Conservation (phyloP, 2,888 invertebrate genomes). For the Macrophya annulata region DNA sequence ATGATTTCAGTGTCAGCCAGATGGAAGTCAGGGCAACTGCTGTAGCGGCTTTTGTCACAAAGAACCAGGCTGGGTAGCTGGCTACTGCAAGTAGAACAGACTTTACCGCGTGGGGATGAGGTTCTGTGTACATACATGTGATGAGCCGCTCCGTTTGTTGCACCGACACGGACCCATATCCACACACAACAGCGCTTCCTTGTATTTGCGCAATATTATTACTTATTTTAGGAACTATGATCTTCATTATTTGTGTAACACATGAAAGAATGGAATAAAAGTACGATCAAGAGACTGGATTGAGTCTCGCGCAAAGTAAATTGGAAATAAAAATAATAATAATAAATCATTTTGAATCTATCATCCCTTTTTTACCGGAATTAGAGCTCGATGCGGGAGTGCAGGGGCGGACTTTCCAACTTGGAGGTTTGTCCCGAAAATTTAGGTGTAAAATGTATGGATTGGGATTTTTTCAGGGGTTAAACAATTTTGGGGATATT, state of each 20-base stretch:
- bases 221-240: too few species aligned
- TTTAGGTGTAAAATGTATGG: too few species aligned
- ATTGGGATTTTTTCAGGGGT: too few species aligned
- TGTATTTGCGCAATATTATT: not conserved
- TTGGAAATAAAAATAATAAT: too few species aligned
- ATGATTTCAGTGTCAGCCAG: conserved; percentile 54
- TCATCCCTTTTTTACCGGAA: too few species aligned
- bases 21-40: conserved; percentile 60
- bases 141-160: not conserved
- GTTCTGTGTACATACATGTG: not conserved
- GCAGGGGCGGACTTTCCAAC: too few species aligned
- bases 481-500: too few species aligned
- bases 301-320: too few species aligned
- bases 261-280: not conserved
- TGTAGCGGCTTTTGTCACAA: conserved; percentile 61
- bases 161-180: not conserved
- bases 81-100: not conserved
- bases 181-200: not conserved
- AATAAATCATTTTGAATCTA: too few species aligned
- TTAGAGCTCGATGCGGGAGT: too few species aligned
- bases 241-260: too few species aligned
- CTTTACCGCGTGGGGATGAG: not conserved
- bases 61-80: conserved; percentile 59
- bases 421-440: too few species aligned
- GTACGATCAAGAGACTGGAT: not conserved